Conservation (phyloP, 2,888 invertebrate species). For the Thecophora atra region DNA sequence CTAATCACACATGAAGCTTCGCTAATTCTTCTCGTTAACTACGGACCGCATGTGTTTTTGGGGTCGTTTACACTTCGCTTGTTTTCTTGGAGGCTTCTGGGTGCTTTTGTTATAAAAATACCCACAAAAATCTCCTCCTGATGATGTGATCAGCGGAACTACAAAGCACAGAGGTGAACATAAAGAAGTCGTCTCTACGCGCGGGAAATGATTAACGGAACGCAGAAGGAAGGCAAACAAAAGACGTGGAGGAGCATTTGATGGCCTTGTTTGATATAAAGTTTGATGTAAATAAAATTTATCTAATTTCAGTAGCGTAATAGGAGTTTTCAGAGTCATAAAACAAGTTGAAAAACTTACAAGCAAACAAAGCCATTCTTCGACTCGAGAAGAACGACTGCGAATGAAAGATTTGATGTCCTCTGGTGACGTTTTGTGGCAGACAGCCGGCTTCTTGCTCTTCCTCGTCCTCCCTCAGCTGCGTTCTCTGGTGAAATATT, state of each 20-base stretch:
- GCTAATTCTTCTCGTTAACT: too few species aligned
- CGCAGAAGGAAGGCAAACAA: not conserved
- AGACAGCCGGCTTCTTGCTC: too few species aligned
- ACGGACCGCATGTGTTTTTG: too few species aligned
- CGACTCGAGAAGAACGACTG: not conserved
- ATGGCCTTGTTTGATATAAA: conserved; percentile 29
- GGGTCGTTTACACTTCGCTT: too few species aligned
- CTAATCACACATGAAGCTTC: too few species aligned
- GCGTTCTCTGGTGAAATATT: conserved; percentile 8
- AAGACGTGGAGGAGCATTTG: not conserved
- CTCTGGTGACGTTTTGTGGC: too few species aligned
- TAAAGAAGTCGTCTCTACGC: not conserved
- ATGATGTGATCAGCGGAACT: too few species aligned
- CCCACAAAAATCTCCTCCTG: too few species aligned
- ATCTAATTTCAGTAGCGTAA: conserved; percentile 32
- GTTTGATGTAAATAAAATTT: conserved; percentile 31
- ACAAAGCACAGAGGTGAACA: not conserved
- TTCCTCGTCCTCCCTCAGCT: too few species aligned
- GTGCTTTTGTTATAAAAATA: too few species aligned
- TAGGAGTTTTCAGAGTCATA: conserved; percentile 3
- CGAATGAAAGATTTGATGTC: conserved; percentile 12
- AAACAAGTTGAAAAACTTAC: not conserved
- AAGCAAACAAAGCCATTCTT: not conserved
- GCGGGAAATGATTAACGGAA: not conserved
- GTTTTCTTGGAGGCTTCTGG: too few species aligned